Evolutionary conservation across 2,797 vertebrate species (phyloP).

Genomic region (Lacerta bilineata): DNA sequence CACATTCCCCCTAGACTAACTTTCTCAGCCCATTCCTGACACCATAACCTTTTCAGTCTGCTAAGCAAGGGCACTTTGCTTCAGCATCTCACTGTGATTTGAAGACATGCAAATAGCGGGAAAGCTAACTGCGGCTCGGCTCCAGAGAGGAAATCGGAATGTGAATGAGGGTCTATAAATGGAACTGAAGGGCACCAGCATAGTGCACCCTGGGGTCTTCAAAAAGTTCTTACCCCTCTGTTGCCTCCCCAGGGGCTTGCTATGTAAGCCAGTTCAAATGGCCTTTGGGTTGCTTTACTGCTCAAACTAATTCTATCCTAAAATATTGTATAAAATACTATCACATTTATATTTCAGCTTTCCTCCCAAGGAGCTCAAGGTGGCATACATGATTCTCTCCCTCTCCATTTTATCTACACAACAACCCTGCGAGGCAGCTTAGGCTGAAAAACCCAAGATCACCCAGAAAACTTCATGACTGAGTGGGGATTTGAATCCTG

Average conservation of each 20-base stretch:
- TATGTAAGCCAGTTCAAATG: not conserved
- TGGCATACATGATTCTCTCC: no score
- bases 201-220: not conserved
- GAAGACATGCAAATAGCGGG: not conserved
- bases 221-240: not conserved
- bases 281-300: not conserved
- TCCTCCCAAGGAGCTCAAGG: no score
- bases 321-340: not conserved
- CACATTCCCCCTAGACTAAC: not conserved
- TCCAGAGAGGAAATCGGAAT: not conserved
- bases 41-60: not conserved
- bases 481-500: no score
- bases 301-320: not conserved
- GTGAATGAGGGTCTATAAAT: not conserved
- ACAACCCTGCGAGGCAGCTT: no score
- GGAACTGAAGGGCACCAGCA: not conserved
- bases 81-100: not conserved
- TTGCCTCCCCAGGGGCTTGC: not conserved
- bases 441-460: no score
- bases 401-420: no score
- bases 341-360: no score
- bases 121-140: not conserved
- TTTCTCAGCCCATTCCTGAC: not conserved
- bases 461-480: no score
- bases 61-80: not conserved